Conservation (phyloP, 2,797 vertebrate species). For the Coregonus ussuriensis region DNA sequence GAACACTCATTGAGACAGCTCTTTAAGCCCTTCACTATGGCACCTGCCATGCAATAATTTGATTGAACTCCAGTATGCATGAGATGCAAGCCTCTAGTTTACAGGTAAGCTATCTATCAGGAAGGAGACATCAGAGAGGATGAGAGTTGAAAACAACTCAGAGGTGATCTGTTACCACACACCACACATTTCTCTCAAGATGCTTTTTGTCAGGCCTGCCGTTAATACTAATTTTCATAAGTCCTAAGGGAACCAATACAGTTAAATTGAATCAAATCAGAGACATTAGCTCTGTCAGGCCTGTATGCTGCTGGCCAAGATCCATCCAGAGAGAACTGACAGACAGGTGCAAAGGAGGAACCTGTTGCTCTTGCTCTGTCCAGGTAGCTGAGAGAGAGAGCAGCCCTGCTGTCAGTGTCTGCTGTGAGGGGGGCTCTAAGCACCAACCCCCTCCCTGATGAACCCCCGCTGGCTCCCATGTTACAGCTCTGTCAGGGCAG, state of each 20-base stretch:
- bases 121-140: neutral
- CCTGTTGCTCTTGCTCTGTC: neutral
- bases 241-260: neutral
- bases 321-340: neutral
- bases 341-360: neutral
- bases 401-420: conserved; percentile 51
- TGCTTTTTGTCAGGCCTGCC: neutral
- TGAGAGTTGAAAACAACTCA: neutral
- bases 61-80: neutral
- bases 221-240: neutral
- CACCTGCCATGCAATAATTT: neutral
- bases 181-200: neutral
- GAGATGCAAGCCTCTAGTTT: conserved; percentile 5
- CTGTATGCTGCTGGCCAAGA: neutral
- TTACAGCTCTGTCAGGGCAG: conserved; percentile 39
- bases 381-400: neutral
- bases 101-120: neutral
- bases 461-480: conserved; percentile 40
- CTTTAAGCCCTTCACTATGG: neutral
- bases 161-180: neutral
- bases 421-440: conserved; percentile 52
- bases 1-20: neutral
- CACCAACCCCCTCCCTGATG: conserved; percentile 24
- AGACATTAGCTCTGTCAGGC: neutral
- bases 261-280: neutral